Percentiles rank a stretch among this genome's conserved stretches.
Evolutionary conservation across 2,888 invertebrate species (phyloP).

Genomic region (Lochmaea capreae): DNA sequence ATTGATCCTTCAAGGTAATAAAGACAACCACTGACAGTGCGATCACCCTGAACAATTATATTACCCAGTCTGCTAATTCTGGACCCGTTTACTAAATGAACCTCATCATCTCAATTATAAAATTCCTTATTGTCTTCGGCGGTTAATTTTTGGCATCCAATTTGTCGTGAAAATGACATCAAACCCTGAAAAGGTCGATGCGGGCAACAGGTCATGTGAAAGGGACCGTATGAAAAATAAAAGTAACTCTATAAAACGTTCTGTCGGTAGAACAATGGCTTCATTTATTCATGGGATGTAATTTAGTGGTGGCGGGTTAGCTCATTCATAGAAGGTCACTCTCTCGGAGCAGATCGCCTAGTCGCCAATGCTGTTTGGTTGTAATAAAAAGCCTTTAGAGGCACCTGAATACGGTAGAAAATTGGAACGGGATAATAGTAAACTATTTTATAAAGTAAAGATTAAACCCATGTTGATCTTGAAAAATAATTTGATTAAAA

Average conservation of each 20-base stretch:
- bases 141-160: conserved; percentile 28
- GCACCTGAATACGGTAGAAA: neutral
- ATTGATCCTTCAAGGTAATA: too few species aligned
- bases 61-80: neutral
- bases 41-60: neutral
- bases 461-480: too few species aligned
- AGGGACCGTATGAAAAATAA: conserved; percentile 34
- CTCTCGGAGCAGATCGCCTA: neutral
- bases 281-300: conserved; percentile 61
- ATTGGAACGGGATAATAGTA: neutral
- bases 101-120: conserved; percentile 23
- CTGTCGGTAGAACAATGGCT: conserved; percentile 35
- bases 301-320: conserved; percentile 55
- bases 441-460: too few species aligned
- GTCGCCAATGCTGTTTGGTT: neutral
- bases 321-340: conserved; percentile 32
- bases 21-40: too few species aligned
- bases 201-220: conserved; percentile 31
- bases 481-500: too few species aligned
- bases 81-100: neutral
- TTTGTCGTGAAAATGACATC: conserved; percentile 23
- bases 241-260: conserved; percentile 28
- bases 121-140: conserved; percentile 21
- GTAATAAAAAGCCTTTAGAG: conserved; percentile 20
- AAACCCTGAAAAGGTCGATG: conserved; percentile 13